Percentiles rank a stretch among this genome's conserved stretches.
phyloP scores from a whole-genome alignment of 2,113 vertebrate genomes.

The Polyodon spathula region DNA sequence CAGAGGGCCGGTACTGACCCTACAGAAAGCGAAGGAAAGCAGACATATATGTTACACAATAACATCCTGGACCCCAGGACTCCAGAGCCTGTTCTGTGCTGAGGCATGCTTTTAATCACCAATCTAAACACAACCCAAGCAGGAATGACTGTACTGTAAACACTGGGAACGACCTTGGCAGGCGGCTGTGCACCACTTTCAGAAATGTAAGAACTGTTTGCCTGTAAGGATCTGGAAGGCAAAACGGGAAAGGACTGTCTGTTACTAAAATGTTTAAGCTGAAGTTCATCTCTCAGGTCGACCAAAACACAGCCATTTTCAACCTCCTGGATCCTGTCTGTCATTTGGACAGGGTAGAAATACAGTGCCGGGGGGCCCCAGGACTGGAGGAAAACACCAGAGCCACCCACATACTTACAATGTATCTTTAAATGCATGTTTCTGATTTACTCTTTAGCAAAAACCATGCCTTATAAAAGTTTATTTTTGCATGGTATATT shows the following conservation, averaged over 20 bases:
- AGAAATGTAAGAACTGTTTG: conserved; percentile 11
- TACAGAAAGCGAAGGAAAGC: conserved; percentile 31
- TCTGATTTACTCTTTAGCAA: no score
- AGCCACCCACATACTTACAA: no score
- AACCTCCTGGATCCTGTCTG: neutral
- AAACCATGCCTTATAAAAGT: no score
- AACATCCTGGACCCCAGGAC: conserved; percentile 11
- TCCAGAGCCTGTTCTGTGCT: conserved; percentile 23
- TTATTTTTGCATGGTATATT: no score
- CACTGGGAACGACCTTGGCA: conserved; percentile 22
- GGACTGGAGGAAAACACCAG: no score
- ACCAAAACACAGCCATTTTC: neutral
- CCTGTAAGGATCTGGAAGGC: neutral
- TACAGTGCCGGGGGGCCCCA: neutral
- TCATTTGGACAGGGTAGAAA: neutral
- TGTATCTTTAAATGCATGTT: no score
- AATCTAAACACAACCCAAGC: conserved; percentile 22
- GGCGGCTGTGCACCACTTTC: conserved; percentile 31
- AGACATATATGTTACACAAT: conserved; percentile 20
- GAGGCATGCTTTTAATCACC: conserved; percentile 35
- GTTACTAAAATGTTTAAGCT: neutral
- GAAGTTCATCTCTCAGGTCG: neutral
- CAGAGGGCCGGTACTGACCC: conserved; percentile 88
- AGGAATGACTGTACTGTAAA: conserved; percentile 38
- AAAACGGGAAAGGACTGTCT: neutral